phyloP scores from a whole-genome alignment of 2,888 invertebrate species.

The Chymomyza fuscimana region DNA sequence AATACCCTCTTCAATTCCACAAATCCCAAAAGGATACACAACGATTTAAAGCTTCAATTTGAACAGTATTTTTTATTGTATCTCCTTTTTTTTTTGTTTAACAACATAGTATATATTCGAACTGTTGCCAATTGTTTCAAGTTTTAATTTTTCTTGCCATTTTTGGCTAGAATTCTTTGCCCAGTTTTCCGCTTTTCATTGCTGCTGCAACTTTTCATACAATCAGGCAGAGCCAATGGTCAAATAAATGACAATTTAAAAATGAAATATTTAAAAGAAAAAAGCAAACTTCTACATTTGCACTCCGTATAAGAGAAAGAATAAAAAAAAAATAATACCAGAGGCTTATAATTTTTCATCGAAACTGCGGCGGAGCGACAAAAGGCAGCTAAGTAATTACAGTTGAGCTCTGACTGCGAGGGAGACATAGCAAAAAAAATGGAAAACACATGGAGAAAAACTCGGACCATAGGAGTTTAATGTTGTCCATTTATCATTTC shows the following conservation, averaged over 20 bases:
- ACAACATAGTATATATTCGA: neutral
- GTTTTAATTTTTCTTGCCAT: constrained; percentile 50
- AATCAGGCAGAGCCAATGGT: constrained; percentile 43
- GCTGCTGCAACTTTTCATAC: constrained; percentile 3
- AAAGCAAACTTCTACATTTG: constrained; percentile 55
- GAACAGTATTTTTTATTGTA: constrained; percentile 1
- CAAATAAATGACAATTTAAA: constrained; percentile 72
- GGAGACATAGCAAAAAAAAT: constrained; percentile 19
- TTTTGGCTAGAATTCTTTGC: constrained; percentile 47
- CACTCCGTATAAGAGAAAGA: constrained; percentile 21
- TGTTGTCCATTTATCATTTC: constrained; percentile 62
- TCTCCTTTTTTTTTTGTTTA: constrained; percentile 15
- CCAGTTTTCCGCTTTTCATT: neutral
- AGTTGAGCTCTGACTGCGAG: constrained; percentile 66
- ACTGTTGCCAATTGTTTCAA: constrained; percentile 42
- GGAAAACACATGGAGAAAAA: constrained; percentile 30
- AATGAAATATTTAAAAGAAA: constrained; percentile 74
- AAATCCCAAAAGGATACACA: neutral
- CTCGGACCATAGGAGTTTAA: constrained; percentile 45
- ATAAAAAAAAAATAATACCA: constrained; percentile 25
- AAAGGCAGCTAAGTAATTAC: constrained; percentile 65
- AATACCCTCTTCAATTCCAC: neutral
- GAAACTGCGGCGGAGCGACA: constrained; percentile 31
- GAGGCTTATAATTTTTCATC: constrained; percentile 60
- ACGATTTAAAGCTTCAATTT: neutral